Evolutionary conservation across 2,797 vertebrate species (phyloP).

Genomic region (Lophotriccus pileatus): DNA sequence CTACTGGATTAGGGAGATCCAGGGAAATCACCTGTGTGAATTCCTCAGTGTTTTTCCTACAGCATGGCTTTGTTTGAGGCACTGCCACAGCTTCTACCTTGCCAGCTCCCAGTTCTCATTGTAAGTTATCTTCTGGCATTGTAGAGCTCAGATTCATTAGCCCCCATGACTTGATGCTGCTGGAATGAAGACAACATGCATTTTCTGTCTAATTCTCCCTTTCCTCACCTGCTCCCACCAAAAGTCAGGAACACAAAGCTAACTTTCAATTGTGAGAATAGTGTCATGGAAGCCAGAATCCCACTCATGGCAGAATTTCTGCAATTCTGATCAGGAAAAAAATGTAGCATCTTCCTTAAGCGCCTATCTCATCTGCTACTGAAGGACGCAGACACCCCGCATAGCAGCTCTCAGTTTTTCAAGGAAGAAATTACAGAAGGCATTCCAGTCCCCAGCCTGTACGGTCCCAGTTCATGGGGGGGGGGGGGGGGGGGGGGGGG

Average conservation of each 20-base stretch:
- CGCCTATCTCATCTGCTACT: neutral
- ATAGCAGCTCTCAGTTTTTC: neutral
- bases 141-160: neutral
- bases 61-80: neutral
- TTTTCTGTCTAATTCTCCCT: neutral
- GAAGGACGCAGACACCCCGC: neutral
- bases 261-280: neutral
- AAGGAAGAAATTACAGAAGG: neutral
- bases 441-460: neutral
- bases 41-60: neutral
- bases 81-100: neutral
- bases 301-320: neutral
- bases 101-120: neutral
- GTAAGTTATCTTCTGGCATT: neutral
- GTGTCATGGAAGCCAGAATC: neutral
- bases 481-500: too few species aligned
- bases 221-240: neutral
- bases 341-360: neutral
- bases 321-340: neutral
- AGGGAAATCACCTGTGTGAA: neutral
- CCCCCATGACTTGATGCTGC: neutral
- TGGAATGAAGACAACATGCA: neutral
- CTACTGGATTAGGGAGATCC: neutral
- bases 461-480: accelerated
- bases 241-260: neutral